Evolutionary conservation across 2,113 vertebrate species (phyloP).

Genomic region (Corythoichthys intestinalis): DNA sequence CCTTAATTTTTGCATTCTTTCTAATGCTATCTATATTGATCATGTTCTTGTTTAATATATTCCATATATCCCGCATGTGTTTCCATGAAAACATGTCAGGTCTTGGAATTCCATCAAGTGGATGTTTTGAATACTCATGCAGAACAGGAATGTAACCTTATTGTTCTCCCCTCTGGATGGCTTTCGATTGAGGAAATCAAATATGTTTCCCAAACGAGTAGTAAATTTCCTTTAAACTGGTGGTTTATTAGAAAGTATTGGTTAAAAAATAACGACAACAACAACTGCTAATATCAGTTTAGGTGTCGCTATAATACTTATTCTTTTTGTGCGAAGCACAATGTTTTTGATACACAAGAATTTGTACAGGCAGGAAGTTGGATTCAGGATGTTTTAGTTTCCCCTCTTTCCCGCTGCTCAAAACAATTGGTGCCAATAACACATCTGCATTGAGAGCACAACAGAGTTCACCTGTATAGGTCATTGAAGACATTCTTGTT

Average conservation of each 20-base stretch:
- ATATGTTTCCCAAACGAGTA: slow-evolving; percentile 9
- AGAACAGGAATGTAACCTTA: slow-evolving; percentile 5
- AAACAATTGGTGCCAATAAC: slow-evolving; percentile 67
- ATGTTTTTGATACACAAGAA: slow-evolving; percentile 37
- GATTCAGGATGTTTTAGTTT: slow-evolving; percentile 75
- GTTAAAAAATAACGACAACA: too few relatives aligned
- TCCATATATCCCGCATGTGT: not conserved
- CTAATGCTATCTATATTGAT: not conserved
- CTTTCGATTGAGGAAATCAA: slow-evolving; percentile 18
- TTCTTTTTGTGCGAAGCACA: slow-evolving; percentile 27
- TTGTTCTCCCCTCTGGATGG: not conserved
- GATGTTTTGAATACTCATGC: not conserved
- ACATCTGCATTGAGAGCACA: slow-evolving; percentile 15
- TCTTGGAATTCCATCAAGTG: not conserved
- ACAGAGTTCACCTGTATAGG: not conserved
- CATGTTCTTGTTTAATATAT: not conserved
- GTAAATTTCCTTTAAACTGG: not conserved
- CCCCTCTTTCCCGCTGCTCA: slow-evolving; percentile 67
- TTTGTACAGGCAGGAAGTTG: slow-evolving; percentile 67
- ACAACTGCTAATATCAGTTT: fast-evolving
- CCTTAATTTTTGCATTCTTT: not conserved
- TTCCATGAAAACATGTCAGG: not conserved
- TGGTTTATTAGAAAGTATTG: not conserved
- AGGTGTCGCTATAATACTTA: not conserved
- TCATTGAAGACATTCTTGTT: not conserved